phyloP scores from a whole-genome alignment of 2,797 vertebrate genomes.

The Acipenser transmontanus region DNA sequence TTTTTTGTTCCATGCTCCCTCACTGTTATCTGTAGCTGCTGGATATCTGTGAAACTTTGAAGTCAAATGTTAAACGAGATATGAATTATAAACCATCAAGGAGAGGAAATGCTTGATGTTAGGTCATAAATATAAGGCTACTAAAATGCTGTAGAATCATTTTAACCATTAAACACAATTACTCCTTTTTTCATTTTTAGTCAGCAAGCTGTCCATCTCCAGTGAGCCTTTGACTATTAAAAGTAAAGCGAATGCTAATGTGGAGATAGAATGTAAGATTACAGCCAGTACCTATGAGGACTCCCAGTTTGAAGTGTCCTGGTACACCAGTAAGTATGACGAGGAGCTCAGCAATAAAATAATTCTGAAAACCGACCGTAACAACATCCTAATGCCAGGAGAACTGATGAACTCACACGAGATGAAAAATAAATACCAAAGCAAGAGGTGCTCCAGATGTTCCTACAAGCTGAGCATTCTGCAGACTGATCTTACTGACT shows the following conservation, averaged over 20 bases:
- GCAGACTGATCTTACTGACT: constrained; percentile 41
- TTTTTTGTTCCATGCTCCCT: too few relatives aligned
- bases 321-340: constrained; percentile 45
- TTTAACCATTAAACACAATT: neutral
- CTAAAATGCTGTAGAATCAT: too few relatives aligned
- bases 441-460: constrained; percentile 36
- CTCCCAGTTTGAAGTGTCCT: constrained; percentile 57
- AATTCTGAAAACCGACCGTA: constrained; percentile 39
- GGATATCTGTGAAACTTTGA: too few relatives aligned
- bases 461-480: constrained; percentile 59
- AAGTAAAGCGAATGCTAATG: constrained; percentile 29
- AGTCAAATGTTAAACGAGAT: too few relatives aligned
- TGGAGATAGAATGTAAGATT: constrained; percentile 57
- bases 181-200: constrained; percentile 29
- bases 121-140: too few relatives aligned
- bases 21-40: too few relatives aligned
- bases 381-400: constrained; percentile 32
- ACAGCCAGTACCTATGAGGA: constrained; percentile 21
- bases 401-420: constrained; percentile 26
- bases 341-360: constrained; percentile 20
- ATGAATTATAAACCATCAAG: too few relatives aligned
- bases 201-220: constrained; percentile 40
- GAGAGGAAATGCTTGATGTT: too few relatives aligned
- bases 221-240: constrained; percentile 25
- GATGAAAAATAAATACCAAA: constrained; percentile 38